Evolutionary conservation across 2,888 invertebrate genomes (phyloP), one percentile per base, ranked within the genome.

Genomic region (Brenthis daphne): DNA sequence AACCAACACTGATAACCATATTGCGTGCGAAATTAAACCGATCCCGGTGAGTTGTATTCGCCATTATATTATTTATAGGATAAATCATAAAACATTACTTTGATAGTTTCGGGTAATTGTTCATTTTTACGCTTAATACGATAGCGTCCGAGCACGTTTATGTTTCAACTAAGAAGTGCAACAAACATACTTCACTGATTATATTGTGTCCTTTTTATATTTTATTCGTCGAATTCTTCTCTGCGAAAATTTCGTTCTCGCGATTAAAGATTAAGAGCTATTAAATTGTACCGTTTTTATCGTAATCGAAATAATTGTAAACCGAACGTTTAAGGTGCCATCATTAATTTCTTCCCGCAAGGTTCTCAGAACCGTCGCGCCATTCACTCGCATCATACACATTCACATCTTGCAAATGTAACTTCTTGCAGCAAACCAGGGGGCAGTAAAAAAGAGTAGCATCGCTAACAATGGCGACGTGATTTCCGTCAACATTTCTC

Each of bases 401-500:
- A 43, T 43, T 43, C 65, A 68, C 68, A 54, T 55, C 64, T 67
- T 55, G 64, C 64, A 24, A 43, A 65, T 51, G 55, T 43, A 20
- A 56, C 58, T 71, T 71, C 65, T 71, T 69, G 66, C 57, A 53
- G 37, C 29, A 20, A 14, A 51, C 67, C 57, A 68, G 63, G 57
- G 63, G 54, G 69, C 58, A 50, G 65, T 60, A 66, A 67, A 69
- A 69, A 63, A 57, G 16, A 65, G 53, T 48, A 58, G 63, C 60
- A 57, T 64, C 57, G 60, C 50, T 73, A 71, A 74, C 76, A 77
- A 76, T 78, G 78, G 64, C 69, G 51, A 70, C 77, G 79, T 79
- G 80, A 78, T 83, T 83, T 85, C 85, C 85, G 82, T 79, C 80
- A 82, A 82, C 80, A 80, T 79, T 79, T 79, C 79, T 79, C 76